Evolutionary conservation across 1,140 invertebrate genomes (phyloP).

Genomic region (Heliothis subflexa): DNA sequence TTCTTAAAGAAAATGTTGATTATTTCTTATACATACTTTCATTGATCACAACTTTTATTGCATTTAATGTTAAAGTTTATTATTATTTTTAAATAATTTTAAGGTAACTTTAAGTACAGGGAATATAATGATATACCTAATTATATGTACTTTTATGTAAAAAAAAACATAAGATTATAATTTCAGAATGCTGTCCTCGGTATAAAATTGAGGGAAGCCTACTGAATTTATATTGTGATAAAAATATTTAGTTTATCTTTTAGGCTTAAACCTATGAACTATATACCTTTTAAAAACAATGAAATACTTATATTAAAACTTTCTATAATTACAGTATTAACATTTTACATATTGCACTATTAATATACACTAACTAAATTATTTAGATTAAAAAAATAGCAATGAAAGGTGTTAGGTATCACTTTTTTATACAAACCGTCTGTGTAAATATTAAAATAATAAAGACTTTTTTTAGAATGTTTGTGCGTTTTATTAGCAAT

Average conservation of each 20-base stretch:
- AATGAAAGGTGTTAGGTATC: neutral
- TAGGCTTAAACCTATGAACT: neutral
- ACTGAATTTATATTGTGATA: conserved; percentile 82
- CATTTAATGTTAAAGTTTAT: conserved; percentile 10
- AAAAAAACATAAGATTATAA: conserved; percentile 60
- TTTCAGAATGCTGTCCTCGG: conserved; percentile 82
- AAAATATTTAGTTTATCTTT: conserved; percentile 47
- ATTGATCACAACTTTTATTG: conserved; percentile 17
- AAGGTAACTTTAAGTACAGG: conserved; percentile 53
- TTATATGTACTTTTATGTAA: conserved; percentile 38
- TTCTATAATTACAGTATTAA: too few species aligned
- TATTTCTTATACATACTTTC: neutral
- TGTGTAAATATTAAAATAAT: conserved; percentile 46
- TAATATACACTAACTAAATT: too few species aligned
- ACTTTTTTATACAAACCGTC: conserved; percentile 23
- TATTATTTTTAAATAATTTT: conserved; percentile 1
- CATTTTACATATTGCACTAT: too few species aligned
- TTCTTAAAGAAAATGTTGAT: neutral
- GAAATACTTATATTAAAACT: too few species aligned
- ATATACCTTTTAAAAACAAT: too few species aligned
- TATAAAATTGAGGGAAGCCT: conserved; percentile 73
- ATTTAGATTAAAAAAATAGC: too few species aligned
- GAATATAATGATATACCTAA: conserved; percentile 45
- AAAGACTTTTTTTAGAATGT: conserved; percentile 25
- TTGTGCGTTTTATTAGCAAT: neutral